These are phyloP conservation scores for Gorsachius goisagi DNA, from an alignment of 2,113 vertebrate genomes.

Conservation along the genomic window DNA sequence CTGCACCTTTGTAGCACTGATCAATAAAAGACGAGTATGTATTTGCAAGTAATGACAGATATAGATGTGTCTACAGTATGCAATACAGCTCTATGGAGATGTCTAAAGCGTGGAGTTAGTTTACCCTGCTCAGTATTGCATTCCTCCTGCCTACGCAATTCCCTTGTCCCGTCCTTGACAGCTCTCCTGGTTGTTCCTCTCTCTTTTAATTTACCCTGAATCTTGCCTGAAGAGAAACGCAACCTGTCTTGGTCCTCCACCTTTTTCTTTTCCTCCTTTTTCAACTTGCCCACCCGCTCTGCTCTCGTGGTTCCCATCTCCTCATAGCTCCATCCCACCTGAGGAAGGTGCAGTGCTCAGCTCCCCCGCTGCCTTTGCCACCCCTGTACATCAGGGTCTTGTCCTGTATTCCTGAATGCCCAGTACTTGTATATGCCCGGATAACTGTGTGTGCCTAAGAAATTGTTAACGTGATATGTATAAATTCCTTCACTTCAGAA, in stretches of 20 bases:
- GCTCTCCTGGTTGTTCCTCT: background rate
- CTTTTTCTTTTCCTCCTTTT: background rate
- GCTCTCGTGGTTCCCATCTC: rapidly evolving
- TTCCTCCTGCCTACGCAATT: background rate
- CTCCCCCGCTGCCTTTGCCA: background rate
- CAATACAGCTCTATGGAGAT: rapidly evolving
- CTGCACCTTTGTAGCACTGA: background rate
- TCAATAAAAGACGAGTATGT: background rate
- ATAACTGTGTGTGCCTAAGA: background rate
- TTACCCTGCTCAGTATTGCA: background rate
- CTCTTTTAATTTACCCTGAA: background rate
- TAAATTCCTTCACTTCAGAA: background rate
- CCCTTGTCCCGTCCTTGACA: background rate
- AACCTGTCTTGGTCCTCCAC: background rate
- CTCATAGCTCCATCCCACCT: too few relatives aligned
- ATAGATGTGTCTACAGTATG: rapidly evolving
- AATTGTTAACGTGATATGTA: background rate
- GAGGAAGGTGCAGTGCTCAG: background rate
- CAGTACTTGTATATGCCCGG: background rate
- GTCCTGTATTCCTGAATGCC: background rate
- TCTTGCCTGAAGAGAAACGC: background rate
- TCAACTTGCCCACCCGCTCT: rapidly evolving
- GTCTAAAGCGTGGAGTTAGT: rapidly evolving
- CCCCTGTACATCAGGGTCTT: background rate
- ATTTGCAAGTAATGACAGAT: background rate